These are phyloP conservation scores for Philhelius pedissequus DNA, from an alignment of 2,888 invertebrate species.

Conservation along the genomic window DNA sequence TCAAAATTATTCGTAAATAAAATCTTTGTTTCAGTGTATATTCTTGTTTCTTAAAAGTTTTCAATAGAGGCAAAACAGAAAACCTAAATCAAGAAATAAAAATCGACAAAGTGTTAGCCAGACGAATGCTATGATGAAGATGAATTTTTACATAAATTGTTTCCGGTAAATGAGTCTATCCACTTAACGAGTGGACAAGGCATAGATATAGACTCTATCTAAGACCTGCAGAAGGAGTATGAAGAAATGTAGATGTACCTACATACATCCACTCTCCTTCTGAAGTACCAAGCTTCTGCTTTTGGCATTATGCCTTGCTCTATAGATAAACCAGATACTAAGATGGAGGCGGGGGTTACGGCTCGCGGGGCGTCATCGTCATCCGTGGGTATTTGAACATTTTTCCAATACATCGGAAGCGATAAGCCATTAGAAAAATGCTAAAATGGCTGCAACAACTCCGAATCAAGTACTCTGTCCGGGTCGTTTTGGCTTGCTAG, in stretches of 20 bases:
- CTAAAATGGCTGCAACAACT: conserved; percentile 47
- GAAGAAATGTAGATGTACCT: not conserved
- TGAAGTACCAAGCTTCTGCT: not conserved
- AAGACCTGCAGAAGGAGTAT: not conserved
- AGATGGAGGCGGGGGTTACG: not conserved
- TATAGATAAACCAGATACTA: not conserved
- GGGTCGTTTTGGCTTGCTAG: not conserved
- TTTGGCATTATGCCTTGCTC: conserved; percentile 53
- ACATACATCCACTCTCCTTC: not conserved
- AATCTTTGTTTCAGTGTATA: not conserved
- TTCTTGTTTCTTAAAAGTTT: not conserved
- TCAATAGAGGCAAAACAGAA: not conserved
- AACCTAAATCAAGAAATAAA: not conserved
- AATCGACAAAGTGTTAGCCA: conserved; percentile 40
- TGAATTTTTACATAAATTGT: conserved; percentile 67
- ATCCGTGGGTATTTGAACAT: conserved; percentile 35
- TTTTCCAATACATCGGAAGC: conserved; percentile 58
- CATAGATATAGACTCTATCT: not conserved
- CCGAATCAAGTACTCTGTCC: not conserved
- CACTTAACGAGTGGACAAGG: conserved; percentile 43
- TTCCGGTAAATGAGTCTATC: conserved; percentile 67
- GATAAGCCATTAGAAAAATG: conserved; percentile 50
- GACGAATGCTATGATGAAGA: conserved; percentile 61
- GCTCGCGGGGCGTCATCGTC: not conserved
- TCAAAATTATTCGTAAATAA: too few relatives aligned